These are phyloP conservation scores for Bothrops alternatus DNA, from an alignment of 2,797 vertebrate species.

Conservation along the genomic window DNA sequence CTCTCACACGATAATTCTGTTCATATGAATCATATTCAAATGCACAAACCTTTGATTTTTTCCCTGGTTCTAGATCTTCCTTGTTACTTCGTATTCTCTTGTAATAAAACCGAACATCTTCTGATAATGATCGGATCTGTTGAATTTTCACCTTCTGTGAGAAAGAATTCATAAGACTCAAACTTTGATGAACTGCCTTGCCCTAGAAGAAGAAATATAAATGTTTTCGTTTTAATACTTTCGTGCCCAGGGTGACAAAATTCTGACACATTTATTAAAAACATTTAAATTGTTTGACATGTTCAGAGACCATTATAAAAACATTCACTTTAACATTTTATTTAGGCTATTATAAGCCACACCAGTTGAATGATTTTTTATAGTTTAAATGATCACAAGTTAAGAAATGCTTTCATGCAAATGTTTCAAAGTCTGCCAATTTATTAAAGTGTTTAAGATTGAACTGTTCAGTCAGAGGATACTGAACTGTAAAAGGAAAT, in stretches of 20 bases:
- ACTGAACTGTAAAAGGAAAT: neutral
- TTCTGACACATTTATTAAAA: neutral
- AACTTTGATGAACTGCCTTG: constrained; percentile 92
- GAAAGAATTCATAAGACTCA: constrained; percentile 94
- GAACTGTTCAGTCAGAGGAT: neutral
- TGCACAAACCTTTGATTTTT: constrained; percentile 88
- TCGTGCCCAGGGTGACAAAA: neutral
- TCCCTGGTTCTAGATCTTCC: constrained; percentile 91
- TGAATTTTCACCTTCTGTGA: constrained; percentile 95
- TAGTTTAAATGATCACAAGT: neutral
- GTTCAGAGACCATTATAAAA: neutral
- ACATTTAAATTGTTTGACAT: neutral
- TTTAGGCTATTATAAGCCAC: neutral
- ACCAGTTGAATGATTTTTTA: neutral
- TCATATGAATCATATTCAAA: constrained; percentile 19
- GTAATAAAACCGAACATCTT: constrained; percentile 93
- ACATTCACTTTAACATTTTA: neutral
- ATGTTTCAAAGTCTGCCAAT: neutral
- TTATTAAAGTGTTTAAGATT: neutral
- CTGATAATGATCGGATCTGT: constrained; percentile 89
- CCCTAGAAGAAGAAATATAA: constrained; percentile 77
- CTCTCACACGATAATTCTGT: neutral
- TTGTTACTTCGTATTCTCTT: constrained; percentile 90
- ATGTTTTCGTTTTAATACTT: constrained; percentile 20
- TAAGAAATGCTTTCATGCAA: neutral